These are phyloP conservation scores for Naso thynnoides DNA, from an alignment of 2,797 vertebrate genomes.

Conservation along the genomic window DNA sequence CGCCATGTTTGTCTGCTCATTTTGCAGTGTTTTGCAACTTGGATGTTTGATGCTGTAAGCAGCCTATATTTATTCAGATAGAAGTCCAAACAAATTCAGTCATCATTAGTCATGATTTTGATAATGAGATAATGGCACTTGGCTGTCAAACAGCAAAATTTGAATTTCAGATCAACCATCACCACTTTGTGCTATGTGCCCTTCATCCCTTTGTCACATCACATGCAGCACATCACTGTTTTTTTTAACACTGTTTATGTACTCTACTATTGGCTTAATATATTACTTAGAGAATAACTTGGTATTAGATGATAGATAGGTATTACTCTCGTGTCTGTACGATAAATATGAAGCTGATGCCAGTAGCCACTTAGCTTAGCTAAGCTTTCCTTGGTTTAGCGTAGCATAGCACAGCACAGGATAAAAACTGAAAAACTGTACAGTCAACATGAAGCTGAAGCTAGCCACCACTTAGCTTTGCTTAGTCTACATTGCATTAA, in stretches of 20 bases:
- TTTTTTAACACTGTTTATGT: neutral
- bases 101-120: slow-evolving; percentile 5
- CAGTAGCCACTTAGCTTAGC: neutral
- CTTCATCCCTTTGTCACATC: neutral
- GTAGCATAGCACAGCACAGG: too few relatives aligned
- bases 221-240: neutral
- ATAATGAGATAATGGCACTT: slow-evolving; percentile 23
- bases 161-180: neutral
- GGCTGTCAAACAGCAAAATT: neutral
- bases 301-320: neutral
- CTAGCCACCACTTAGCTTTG: too few relatives aligned
- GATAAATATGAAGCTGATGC: neutral
- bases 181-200: neutral
- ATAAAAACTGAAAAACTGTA: too few relatives aligned
- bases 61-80: slow-evolving; percentile 1
- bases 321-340: neutral
- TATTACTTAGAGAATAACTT: neutral
- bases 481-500: too few relatives aligned
- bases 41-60: slow-evolving; percentile 9
- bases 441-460: too few relatives aligned
- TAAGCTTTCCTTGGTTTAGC: too few relatives aligned
- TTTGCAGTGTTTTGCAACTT: slow-evolving; percentile 12
- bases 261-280: neutral
- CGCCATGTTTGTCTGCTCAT: slow-evolving; percentile 12
- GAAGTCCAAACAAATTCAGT: neutral